Conservation (phyloP, 2,888 invertebrate genomes). For the Yponomeuta sedellus region DNA sequence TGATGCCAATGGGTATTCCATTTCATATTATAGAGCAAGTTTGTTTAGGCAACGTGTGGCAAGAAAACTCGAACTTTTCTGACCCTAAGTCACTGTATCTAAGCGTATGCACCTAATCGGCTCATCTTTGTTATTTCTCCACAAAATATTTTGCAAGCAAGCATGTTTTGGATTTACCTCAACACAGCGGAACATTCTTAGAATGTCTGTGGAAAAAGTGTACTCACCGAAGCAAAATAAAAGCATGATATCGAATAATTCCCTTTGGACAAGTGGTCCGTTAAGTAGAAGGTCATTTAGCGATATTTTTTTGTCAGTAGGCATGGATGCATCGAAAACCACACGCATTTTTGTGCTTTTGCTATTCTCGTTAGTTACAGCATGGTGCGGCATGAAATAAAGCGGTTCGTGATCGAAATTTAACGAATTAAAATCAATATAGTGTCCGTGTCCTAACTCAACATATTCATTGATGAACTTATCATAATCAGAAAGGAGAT, state of each 20-base stretch:
- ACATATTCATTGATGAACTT: slow-evolving; percentile 19
- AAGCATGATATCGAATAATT: slow-evolving; percentile 8
- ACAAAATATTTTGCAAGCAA: slow-evolving; percentile 8
- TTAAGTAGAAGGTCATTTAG: slow-evolving; percentile 8
- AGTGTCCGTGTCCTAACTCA: slow-evolving; percentile 14
- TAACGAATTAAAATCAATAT: slow-evolving; percentile 9
- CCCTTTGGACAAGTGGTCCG: slow-evolving; percentile 1
- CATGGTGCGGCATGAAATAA: slow-evolving; percentile 16
- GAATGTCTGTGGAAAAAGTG: slow-evolving; percentile 2
- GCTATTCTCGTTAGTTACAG: slow-evolving; percentile 5
- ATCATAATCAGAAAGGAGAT: slow-evolving; percentile 9
- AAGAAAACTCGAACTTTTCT: slow-evolving; percentile 4
- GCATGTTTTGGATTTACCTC: background rate
- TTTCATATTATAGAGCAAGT: background rate
- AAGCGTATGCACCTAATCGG: background rate
- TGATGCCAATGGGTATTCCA: slow-evolving; percentile 4
- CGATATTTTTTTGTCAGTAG: background rate
- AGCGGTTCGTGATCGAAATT: slow-evolving; percentile 15
- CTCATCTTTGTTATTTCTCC: background rate
- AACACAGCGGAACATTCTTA: background rate
- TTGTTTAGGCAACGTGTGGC: slow-evolving; percentile 4
- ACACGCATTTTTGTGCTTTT: slow-evolving; percentile 8
- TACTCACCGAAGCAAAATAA: slow-evolving; percentile 3
- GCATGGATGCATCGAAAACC: slow-evolving; percentile 12
- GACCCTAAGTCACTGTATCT: slow-evolving; percentile 9